phyloP scores from a whole-genome alignment of 2,888 invertebrate species.

The Empis livida region DNA sequence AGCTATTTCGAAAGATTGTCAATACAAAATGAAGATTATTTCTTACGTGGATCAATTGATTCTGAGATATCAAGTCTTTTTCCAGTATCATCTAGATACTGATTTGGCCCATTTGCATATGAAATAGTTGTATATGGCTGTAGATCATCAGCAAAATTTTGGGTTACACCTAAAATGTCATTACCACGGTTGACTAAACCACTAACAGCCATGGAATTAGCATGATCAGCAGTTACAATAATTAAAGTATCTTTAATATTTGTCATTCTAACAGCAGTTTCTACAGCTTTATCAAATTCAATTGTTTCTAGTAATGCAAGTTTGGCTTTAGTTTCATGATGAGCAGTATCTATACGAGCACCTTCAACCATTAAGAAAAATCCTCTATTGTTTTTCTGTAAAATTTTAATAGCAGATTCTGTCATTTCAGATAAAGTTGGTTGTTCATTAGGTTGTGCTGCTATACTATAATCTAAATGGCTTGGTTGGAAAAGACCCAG shows the following conservation, averaged over 20 bases:
- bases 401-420: constrained; percentile 44
- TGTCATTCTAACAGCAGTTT: constrained; percentile 45
- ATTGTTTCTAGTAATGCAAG: constrained; percentile 64
- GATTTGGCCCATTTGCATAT: constrained; percentile 55
- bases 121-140: constrained; percentile 53
- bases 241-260: constrained; percentile 61
- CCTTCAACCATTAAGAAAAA: constrained; percentile 49
- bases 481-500: constrained; percentile 41
- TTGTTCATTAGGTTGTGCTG: constrained; percentile 31
- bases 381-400: constrained; percentile 43
- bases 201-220: constrained; percentile 59
- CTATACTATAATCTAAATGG: constrained; percentile 44
- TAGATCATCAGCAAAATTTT: constrained; percentile 25
- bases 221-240: constrained; percentile 65
- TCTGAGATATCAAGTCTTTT: constrained; percentile 17
- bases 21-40: background rate
- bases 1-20: background rate
- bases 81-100: constrained; percentile 19
- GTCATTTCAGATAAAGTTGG: constrained; percentile 56
- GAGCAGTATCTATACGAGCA: constrained; percentile 61
- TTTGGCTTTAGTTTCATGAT: constrained; percentile 52
- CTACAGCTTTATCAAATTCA: constrained; percentile 57
- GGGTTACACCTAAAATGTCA: constrained; percentile 39
- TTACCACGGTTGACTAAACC: constrained; percentile 53
- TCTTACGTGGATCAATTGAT: background rate